Conservation (phyloP, 2,113 vertebrate species). For the Rousettus leschenaultii region DNA sequence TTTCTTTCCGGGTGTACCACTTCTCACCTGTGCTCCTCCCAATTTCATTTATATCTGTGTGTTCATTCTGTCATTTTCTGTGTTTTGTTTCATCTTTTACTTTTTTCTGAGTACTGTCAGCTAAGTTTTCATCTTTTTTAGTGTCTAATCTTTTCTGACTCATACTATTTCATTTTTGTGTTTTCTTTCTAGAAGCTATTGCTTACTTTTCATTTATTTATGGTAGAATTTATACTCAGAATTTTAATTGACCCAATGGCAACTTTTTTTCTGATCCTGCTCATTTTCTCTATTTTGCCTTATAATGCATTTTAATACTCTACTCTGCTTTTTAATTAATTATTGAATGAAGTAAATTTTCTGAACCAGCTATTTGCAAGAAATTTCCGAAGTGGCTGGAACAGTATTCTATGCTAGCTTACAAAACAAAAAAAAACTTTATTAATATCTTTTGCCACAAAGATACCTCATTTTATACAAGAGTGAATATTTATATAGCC, state of each 20-base stretch:
- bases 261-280: neutral
- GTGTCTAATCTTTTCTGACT: neutral
- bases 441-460: neutral
- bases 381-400: neutral
- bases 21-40: neutral
- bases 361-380: neutral
- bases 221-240: neutral
- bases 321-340: neutral
- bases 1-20: neutral
- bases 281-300: neutral
- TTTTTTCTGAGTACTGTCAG: neutral
- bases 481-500: neutral
- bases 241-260: neutral
- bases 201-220: neutral
- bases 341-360: neutral
- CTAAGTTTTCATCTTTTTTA: neutral
- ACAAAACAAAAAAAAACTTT: neutral
- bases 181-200: neutral
- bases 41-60: neutral
- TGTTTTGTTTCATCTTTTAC: neutral
- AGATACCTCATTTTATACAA: neutral
- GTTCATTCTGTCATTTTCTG: neutral
- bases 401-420: too few species aligned
- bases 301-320: neutral
- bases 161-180: neutral